Evolutionary conservation across 2,888 invertebrate species (phyloP).

Genomic region (Harpalus rufipes): DNA sequence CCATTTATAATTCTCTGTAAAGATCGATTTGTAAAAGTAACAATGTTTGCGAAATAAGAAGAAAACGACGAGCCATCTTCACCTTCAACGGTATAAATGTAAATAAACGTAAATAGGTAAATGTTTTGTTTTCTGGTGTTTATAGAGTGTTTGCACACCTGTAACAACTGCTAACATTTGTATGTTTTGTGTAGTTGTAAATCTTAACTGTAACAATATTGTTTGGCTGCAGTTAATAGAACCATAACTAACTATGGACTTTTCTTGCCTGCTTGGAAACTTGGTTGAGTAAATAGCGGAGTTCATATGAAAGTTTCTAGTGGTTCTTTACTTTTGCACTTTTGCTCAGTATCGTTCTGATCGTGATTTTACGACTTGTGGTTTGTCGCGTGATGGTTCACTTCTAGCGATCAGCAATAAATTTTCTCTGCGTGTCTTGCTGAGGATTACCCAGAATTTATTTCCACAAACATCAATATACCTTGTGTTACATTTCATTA

Average conservation of each 20-base stretch:
- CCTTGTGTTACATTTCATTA: conserved; percentile 8
- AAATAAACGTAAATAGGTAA: conserved; percentile 9
- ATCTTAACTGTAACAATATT: conserved; percentile 8
- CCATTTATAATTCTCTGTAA: not conserved
- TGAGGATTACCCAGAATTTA: conserved; percentile 4
- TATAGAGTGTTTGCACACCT: conserved; percentile 23
- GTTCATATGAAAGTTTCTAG: conserved; percentile 43
- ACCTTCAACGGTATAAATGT: not conserved
- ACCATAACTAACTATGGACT: conserved; percentile 30
- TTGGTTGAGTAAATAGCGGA: conserved; percentile 39
- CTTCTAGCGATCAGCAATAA: conserved; percentile 38
- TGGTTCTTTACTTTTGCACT: not conserved
- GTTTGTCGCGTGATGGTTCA: conserved; percentile 50
- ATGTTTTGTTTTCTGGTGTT: conserved; percentile 18
- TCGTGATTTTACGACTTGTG: conserved; percentile 46
- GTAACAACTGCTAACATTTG: not conserved
- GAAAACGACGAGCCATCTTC: not conserved
- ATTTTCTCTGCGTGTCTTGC: conserved; percentile 38
- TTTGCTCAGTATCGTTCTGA: conserved; percentile 39
- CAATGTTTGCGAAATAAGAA: not conserved
- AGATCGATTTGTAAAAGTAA: not conserved
- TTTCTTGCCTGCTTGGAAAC: conserved; percentile 9
- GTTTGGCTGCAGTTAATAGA: conserved; percentile 10
- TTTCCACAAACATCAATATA: conserved; percentile 26
- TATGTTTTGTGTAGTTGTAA: not conserved